phyloP scores from a whole-genome alignment of 2,888 invertebrate genomes.

The Leistus spinibarbis region DNA sequence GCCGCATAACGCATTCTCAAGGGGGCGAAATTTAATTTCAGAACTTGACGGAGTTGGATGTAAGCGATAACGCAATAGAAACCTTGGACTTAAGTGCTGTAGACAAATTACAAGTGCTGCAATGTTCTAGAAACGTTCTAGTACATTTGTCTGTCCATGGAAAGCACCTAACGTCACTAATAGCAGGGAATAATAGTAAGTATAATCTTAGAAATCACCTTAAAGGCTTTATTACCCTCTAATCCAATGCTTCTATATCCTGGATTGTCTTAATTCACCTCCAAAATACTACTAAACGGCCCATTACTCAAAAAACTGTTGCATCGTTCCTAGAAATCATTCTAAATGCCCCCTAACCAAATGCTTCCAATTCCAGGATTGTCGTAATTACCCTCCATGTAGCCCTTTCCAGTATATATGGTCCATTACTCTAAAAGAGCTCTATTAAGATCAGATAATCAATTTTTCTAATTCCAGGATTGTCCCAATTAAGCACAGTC shows the following conservation, averaged over 20 bases:
- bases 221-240: no score
- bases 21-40: constrained; percentile 54
- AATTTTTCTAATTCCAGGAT: constrained; percentile 60
- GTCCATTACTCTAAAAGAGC: no score
- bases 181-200: constrained; percentile 83
- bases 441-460: no score
- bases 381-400: no score
- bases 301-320: neutral
- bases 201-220: no score
- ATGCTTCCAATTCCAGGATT: no score
- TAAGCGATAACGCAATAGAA: constrained; percentile 84
- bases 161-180: constrained; percentile 72
- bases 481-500: constrained; percentile 72
- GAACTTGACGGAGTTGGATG: constrained; percentile 82
- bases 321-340: neutral
- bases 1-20: neutral
- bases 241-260: no score
- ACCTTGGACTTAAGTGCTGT: constrained; percentile 80
- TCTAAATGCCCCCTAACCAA: no score
- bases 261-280: no score
- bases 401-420: no score
- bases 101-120: constrained; percentile 75
- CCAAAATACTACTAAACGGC: neutral
- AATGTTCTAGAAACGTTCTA: constrained; percentile 78
- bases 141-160: constrained; percentile 81